Evolutionary conservation across 2,888 invertebrate genomes (phyloP), one percentile per base, ranked within the genome.

Genomic region (Gymnocheta viridis): DNA sequence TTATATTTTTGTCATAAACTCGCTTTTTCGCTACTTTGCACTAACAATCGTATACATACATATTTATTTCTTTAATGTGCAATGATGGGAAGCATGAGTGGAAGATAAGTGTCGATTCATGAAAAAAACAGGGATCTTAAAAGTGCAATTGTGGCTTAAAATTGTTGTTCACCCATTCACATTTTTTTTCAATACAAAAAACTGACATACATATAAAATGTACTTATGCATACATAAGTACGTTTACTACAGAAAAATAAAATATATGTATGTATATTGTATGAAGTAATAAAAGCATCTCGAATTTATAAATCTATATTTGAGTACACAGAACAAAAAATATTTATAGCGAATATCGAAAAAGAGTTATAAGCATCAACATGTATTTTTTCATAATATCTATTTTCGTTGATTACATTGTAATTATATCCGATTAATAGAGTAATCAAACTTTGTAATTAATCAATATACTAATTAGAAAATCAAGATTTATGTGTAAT

Each of bases 101-200:
- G 32, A 22, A 19, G 24, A 56, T 56, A 70, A 58, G 77, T 69
- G 78, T 69, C 73, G 64, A 70, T 74, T 38, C 38, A 67, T 19
- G 19, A 74, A 51, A 62, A 74, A 62, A 49, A 51, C 19, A 49
- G 38, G 24, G 22, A 70, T 67, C 83, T 80, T 76, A 72, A 83
- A 83, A 76, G 76, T 83, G 83, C 76, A 72, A 76, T 83, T 83
- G 79, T 70, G 77, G 74, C 58, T 66, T 66, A 74, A 73, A 82
- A 56, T 38, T 58, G 69, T 47, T 67, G 60, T 60, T 60, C 60
- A 58, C n/a, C 29, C 32, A 58, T 12, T 58, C 49, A 32, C 12
- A 49, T 62, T 44, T 24, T 7, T 66, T 6, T 29, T 1, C 27
- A n/a, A n/a, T n/a, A n/a, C n/a, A 12, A n/a, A 22, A 38, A 38